phyloP scores from a whole-genome alignment of 2,797 vertebrate species.

The Hoplostethus mediterraneus region DNA sequence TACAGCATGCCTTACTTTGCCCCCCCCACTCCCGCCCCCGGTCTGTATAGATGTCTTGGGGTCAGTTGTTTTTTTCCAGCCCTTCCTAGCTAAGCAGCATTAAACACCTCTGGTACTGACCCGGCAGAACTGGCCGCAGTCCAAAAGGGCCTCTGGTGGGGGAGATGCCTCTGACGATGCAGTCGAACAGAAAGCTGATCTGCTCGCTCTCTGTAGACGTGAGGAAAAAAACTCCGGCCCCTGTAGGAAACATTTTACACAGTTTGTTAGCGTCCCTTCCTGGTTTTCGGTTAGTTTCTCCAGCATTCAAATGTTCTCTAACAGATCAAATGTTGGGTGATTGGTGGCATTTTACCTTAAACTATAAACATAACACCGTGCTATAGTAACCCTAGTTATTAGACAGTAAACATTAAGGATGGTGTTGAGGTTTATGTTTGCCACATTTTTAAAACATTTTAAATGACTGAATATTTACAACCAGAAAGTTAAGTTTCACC shows the following conservation, averaged over 20 bases:
- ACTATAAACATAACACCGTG: not conserved
- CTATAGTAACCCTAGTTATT: not conserved
- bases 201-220: conserved; percentile 93
- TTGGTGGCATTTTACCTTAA: not conserved
- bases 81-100: conserved; percentile 14
- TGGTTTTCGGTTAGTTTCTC: not conserved
- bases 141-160: conserved; percentile 93
- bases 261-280: conserved; percentile 19
- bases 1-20: not conserved
- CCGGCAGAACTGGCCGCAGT: conserved; percentile 92
- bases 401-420: not conserved
- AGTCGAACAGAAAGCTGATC: conserved; percentile 98
- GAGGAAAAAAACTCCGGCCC: conserved; percentile 97
- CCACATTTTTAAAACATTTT: not conserved
- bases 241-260: conserved; percentile 77
- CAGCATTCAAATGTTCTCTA: not conserved
- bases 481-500: not conserved
- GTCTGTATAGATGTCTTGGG: not conserved
- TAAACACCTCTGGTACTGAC: conserved; percentile 80
- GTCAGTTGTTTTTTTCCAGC: conserved; percentile 1
- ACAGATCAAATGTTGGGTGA: not conserved
- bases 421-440: not conserved
- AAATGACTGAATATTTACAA: not conserved
- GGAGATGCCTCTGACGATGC: conserved; percentile 94
- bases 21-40: not conserved